Conservation (phyloP, 2,113 vertebrate species). For the Suricata suricatta region DNA sequence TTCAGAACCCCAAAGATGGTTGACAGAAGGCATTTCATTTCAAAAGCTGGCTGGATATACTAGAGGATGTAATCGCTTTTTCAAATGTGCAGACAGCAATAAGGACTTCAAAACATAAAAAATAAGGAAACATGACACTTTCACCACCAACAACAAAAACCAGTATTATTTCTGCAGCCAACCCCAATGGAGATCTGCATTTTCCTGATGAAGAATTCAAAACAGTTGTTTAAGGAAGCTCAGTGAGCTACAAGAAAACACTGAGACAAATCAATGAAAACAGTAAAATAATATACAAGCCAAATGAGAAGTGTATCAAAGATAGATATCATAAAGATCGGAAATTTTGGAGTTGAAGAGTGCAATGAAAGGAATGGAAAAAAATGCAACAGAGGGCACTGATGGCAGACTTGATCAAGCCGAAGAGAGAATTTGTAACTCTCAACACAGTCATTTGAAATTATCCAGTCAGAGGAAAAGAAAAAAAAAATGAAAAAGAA, state of each 20-base stretch:
- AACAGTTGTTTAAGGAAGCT: background rate
- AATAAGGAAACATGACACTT: background rate
- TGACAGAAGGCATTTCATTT: background rate
- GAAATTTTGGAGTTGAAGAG: background rate
- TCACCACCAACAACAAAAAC: background rate
- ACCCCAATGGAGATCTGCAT: background rate
- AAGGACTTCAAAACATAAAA: background rate
- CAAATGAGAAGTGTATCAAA: background rate
- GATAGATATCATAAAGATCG: background rate
- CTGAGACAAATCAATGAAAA: background rate
- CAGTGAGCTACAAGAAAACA: background rate
- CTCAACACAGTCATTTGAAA: background rate
- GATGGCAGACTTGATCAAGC: background rate
- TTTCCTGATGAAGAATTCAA: background rate
- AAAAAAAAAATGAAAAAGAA: background rate
- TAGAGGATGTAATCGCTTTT: background rate
- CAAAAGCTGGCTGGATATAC: background rate
- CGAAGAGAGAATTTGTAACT: background rate
- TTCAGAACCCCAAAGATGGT: background rate
- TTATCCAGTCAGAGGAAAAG: background rate
- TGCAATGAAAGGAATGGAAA: background rate
- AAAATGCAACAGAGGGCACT: background rate
- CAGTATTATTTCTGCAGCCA: background rate
- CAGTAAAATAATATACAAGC: background rate
- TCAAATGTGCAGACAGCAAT: background rate